Percentiles rank a stretch among this genome's conserved stretches.
These are phyloP conservation scores for Tyrannus savana DNA, from an alignment of 2,113 vertebrate species.

Conservation along the genomic window DNA sequence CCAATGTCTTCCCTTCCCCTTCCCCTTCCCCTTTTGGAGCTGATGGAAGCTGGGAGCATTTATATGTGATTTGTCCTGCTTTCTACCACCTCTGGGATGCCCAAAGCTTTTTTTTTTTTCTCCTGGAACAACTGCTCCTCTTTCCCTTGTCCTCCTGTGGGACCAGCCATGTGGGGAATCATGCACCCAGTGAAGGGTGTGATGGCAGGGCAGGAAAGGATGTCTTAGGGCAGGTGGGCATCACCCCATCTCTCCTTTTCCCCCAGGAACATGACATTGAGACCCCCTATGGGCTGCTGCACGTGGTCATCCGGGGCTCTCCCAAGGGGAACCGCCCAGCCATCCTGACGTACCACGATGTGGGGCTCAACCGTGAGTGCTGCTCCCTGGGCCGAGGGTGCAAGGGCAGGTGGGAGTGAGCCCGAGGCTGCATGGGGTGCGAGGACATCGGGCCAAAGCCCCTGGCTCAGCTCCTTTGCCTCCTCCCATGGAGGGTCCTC, in stretches of 20 bases:
- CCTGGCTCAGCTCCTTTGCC: neutral
- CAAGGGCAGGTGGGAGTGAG: neutral
- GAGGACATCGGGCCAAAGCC: accelerated
- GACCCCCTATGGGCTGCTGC: conserved; percentile 93
- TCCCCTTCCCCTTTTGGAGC: too few species aligned
- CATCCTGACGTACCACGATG: conserved; percentile 96
- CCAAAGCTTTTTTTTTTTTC: neutral
- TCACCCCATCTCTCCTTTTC: neutral
- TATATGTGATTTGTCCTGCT: neutral
- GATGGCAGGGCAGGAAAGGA: neutral
- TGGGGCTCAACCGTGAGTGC: conserved; percentile 96
- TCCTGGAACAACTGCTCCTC: neutral
- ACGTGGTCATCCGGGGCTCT: conserved; percentile 93
- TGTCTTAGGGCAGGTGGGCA: neutral
- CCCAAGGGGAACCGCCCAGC: conserved; percentile 94
- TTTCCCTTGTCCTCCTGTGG: neutral
- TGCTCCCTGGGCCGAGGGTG: neutral
- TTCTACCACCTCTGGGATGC: neutral
- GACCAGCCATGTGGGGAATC: neutral
- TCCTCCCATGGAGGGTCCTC: neutral
- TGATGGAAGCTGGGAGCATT: neutral
- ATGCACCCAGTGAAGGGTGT: neutral
- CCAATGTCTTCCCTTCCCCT: neutral
- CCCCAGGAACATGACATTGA: conserved; percentile 94
- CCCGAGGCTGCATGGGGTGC: neutral